These are phyloP conservation scores for Patella pellucida DNA, from an alignment of 2,888 invertebrate species.

Conservation along the genomic window DNA sequence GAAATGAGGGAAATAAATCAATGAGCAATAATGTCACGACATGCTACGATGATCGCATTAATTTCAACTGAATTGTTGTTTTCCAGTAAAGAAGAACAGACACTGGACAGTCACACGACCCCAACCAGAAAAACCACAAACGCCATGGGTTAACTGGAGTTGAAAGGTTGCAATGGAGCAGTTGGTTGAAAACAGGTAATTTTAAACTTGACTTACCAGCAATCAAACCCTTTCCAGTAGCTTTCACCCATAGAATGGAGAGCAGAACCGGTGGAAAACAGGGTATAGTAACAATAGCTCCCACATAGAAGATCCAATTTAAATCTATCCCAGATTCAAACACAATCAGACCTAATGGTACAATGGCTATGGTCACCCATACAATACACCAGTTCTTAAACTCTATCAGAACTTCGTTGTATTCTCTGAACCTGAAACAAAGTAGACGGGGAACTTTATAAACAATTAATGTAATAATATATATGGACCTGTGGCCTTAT, in stretches of 20 bases:
- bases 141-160: too few species aligned
- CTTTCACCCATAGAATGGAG: constrained; percentile 65
- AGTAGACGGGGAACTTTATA: background rate
- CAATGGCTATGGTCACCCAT: constrained; percentile 61
- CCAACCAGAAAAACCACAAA: too few species aligned
- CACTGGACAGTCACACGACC: too few species aligned
- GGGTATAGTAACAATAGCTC: constrained; percentile 66
- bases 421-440: constrained; percentile 25
- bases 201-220: constrained; percentile 42
- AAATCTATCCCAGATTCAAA: constrained; percentile 65
- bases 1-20: background rate
- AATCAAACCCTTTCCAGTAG: constrained; percentile 59
- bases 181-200: too few species aligned
- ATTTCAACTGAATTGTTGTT: too few species aligned
- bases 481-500: too few species aligned
- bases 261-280: constrained; percentile 65
- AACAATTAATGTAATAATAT: too few species aligned
- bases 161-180: too few species aligned
- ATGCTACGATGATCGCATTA: too few species aligned
- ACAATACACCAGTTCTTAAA: constrained; percentile 69
- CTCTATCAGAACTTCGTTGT: constrained; percentile 61
- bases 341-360: constrained; percentile 64
- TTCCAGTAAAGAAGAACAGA: too few species aligned
- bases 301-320: constrained; percentile 68
- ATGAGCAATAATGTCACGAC: too few species aligned